Conservation (phyloP, 2,888 invertebrate species). For the Lepetodrilus schrolli region DNA sequence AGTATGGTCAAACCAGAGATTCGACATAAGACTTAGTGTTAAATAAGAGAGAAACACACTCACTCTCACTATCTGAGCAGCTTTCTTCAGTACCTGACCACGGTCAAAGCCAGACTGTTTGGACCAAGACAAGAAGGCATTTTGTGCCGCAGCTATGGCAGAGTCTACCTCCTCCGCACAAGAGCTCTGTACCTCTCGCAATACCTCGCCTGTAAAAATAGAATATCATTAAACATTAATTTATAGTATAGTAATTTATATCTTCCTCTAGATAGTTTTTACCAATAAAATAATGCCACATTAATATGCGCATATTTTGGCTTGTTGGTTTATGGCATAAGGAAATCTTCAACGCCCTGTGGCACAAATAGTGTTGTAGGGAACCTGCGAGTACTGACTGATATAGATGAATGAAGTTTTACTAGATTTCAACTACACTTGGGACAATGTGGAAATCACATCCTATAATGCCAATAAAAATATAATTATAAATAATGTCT, state of each 20-base stretch:
- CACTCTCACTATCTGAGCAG: constrained; percentile 75
- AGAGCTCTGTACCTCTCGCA: constrained; percentile 53
- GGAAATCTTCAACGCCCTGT: background rate
- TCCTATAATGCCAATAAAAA: background rate
- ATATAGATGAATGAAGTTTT: too few species aligned
- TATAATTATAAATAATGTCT: too few species aligned
- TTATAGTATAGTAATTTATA: background rate
- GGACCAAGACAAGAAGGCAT: constrained; percentile 75
- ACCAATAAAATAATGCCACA: too few species aligned
- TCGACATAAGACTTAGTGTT: too few species aligned
- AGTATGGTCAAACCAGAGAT: too few species aligned
- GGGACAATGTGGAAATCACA: background rate
- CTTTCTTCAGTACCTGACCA: constrained; percentile 74
- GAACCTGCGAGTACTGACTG: too few species aligned
- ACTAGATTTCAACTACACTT: background rate
- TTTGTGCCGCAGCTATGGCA: constrained; percentile 74
- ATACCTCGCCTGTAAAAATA: constrained; percentile 54
- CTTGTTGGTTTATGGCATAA: too few species aligned
- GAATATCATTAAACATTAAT: background rate
- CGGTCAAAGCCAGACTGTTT: constrained; percentile 74
- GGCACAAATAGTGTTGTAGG: background rate
- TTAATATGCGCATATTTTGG: too few species aligned
- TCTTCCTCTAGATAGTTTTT: too few species aligned
- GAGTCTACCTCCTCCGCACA: constrained; percentile 73
- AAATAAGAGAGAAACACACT: too few species aligned